Evolutionary conservation across 1,140 invertebrate genomes (phyloP).

Genomic region (Macrobrachium nipponense): DNA sequence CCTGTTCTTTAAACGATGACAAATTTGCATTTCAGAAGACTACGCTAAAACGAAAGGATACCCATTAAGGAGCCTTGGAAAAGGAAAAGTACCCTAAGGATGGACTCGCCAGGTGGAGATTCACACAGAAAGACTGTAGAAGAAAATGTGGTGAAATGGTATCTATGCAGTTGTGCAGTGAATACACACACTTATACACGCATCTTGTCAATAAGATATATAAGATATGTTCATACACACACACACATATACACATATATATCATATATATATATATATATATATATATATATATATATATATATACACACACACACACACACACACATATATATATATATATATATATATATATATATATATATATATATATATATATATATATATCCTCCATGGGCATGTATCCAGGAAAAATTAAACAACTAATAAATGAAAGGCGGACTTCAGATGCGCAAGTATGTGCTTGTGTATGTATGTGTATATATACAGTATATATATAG

Average conservation of each 20-base stretch:
- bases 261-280: constrained; percentile 2
- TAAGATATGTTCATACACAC: no score
- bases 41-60: no score
- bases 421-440: no score
- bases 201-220: no score
- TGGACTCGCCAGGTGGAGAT: no score
- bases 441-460: no score
- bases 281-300: constrained; percentile 9
- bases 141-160: neutral
- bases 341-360: constrained; percentile 7
- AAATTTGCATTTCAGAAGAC: neutral
- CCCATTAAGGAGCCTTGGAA: no score
- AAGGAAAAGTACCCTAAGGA: no score
- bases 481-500: no score
- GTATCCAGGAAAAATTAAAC: no score
- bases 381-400: neutral
- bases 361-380: constrained; percentile 9
- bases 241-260: no score
- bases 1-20: neutral
- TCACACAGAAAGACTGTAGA: neutral
- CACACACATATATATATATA: neutral
- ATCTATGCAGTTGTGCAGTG: neutral
- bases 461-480: no score
- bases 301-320: neutral
- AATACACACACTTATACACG: neutral